A percentile compares a stretch with the other conserved stretches of the same genome.
These are phyloP conservation scores for Nemoura dubitans DNA, from an alignment of 2,888 invertebrate species.

Conservation along the genomic window DNA sequence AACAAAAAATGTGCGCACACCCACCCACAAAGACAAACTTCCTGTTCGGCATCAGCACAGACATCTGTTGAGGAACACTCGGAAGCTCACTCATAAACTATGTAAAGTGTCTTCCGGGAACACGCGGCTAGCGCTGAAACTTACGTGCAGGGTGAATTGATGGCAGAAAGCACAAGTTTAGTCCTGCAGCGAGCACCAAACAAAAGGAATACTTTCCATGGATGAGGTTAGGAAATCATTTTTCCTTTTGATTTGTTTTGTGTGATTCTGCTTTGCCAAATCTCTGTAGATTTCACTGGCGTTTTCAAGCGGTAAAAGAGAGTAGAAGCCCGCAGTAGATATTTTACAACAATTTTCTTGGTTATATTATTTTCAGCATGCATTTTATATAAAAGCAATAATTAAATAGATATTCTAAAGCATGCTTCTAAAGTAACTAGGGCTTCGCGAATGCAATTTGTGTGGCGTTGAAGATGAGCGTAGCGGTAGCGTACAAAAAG, in stretches of 20 bases:
- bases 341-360: too few relatives aligned
- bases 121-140: neutral
- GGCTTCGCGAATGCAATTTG: too few relatives aligned
- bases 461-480: too few relatives aligned
- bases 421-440: too few relatives aligned
- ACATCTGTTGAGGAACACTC: constrained; percentile 30
- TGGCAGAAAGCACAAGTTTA: neutral
- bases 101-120: constrained; percentile 28
- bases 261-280: neutral
- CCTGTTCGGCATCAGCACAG: constrained; percentile 26
- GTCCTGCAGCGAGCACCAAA: neutral
- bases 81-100: constrained; percentile 27
- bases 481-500: too few relatives aligned
- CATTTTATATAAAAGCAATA: too few relatives aligned
- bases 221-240: neutral
- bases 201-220: neutral
- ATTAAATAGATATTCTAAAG: too few relatives aligned
- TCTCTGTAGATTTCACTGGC: neutral
- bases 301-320: too few relatives aligned
- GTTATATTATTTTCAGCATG: too few relatives aligned
- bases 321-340: too few relatives aligned
- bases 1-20: neutral
- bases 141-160: neutral
- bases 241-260: neutral
- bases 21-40: constrained; percentile 27